Evolutionary conservation across 2,113 vertebrate genomes (phyloP).

Genomic region (Pavo muticus): DNA sequence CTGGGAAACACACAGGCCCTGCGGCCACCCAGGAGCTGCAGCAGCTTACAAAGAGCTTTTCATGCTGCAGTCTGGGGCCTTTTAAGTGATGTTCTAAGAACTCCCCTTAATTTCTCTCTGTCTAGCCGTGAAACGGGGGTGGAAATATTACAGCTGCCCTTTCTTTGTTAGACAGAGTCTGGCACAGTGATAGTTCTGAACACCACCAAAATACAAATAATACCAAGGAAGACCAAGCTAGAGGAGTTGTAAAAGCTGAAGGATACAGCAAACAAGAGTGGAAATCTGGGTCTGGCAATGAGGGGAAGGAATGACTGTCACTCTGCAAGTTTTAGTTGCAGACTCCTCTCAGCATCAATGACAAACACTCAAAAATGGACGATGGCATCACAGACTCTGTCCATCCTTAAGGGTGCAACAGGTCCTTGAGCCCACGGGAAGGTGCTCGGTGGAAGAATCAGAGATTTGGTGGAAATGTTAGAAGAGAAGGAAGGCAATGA

Average conservation of each 20-base stretch:
- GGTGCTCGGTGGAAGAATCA: neutral
- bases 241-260: neutral
- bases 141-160: neutral
- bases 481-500: neutral
- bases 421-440: fast-evolving
- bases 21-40: neutral
- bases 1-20: neutral
- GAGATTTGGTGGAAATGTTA: fast-evolving
- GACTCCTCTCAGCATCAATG: neutral
- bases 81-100: neutral
- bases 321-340: neutral
- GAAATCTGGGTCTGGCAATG: neutral
- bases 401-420: neutral
- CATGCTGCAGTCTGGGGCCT: neutral
- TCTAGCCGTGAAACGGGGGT: neutral
- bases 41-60: neutral
- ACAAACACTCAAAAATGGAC: neutral
- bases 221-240: neutral
- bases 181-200: neutral
- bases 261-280: neutral
- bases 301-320: neutral
- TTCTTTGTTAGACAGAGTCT: neutral
- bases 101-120: neutral
- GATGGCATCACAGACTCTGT: neutral
- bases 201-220: neutral